These are phyloP conservation scores for Xestia c-nigrum DNA, from an alignment of 2,888 invertebrate genomes.

Conservation along the genomic window DNA sequence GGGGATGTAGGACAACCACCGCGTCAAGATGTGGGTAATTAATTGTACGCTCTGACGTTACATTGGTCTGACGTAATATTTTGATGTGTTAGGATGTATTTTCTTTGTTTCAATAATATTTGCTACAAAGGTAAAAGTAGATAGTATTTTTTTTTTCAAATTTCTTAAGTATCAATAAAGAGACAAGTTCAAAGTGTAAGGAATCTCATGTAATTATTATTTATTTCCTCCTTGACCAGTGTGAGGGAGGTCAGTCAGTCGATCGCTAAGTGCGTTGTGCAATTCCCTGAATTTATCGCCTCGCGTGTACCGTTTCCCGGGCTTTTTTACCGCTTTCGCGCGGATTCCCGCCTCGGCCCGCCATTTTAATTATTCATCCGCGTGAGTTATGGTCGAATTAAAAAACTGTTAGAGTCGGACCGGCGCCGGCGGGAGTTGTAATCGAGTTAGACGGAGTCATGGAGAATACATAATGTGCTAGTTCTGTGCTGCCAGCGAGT, in stretches of 20 bases:
- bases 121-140: background rate
- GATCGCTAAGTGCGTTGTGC: slow-evolving; percentile 87
- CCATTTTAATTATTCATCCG: slow-evolving; percentile 90
- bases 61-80: slow-evolving; percentile 35
- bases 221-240: slow-evolving; percentile 73
- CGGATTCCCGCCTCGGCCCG: slow-evolving; percentile 84
- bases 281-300: slow-evolving; percentile 87
- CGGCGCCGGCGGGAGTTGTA: slow-evolving; percentile 87
- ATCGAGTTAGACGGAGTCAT: slow-evolving; percentile 88
- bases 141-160: background rate
- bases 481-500: slow-evolving; percentile 57
- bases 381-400: slow-evolving; percentile 91
- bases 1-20: slow-evolving; percentile 71
- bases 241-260: slow-evolving; percentile 71
- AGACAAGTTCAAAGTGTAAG: slow-evolving; percentile 50
- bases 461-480: slow-evolving; percentile 86
- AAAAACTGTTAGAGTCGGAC: slow-evolving; percentile 91
- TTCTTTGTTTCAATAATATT: background rate
- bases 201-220: slow-evolving; percentile 57
- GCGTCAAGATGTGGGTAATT: slow-evolving; percentile 50
- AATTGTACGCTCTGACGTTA: slow-evolving; percentile 35
- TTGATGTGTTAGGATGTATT: background rate
- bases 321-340: slow-evolving; percentile 86
- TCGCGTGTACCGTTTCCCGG: slow-evolving; percentile 76
- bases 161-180: background rate